Percentiles rank a stretch among this genome's conserved stretches.
Evolutionary conservation across 1,140 invertebrate genomes (phyloP).

Genomic region (Drosophila varians): DNA sequence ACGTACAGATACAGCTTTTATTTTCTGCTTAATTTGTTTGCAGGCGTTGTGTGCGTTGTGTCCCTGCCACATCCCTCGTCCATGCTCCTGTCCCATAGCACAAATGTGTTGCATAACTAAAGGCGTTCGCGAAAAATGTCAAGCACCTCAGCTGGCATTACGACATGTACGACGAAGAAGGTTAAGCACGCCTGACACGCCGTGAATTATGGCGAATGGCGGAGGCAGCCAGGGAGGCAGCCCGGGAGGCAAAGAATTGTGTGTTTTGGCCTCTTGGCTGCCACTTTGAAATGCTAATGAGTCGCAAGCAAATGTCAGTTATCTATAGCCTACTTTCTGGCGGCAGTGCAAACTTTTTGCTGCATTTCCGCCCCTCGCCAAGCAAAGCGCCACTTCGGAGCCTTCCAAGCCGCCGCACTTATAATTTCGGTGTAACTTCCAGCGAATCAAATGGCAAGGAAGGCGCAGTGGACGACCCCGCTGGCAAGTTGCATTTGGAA

Average conservation of each 20-base stretch:
- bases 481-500: slow-evolving; percentile 47
- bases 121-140: slow-evolving; percentile 75
- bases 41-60: slow-evolving; percentile 64
- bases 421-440: slow-evolving; percentile 62
- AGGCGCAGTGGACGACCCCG: slow-evolving; percentile 25
- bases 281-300: slow-evolving; percentile 73
- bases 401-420: background rate
- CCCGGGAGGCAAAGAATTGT: slow-evolving; percentile 28
- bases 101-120: slow-evolving; percentile 66
- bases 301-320: slow-evolving; percentile 69
- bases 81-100: too few species aligned
- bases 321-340: slow-evolving; percentile 47
- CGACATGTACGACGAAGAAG: slow-evolving; percentile 66
- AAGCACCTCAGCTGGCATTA: slow-evolving; percentile 66
- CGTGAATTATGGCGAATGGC: slow-evolving; percentile 47
- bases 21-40: slow-evolving; percentile 79
- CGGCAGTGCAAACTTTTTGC: slow-evolving; percentile 46
- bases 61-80: background rate
- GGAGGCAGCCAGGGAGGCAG: background rate
- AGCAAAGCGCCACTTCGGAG: background rate
- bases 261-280: slow-evolving; percentile 49
- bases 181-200: slow-evolving; percentile 76
- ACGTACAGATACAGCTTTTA: slow-evolving; percentile 56
- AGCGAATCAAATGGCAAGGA: slow-evolving; percentile 50
- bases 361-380: slow-evolving; percentile 34